Conservation (phyloP, 2,888 invertebrate species). For the Gastracanthus pulcherrimus region DNA sequence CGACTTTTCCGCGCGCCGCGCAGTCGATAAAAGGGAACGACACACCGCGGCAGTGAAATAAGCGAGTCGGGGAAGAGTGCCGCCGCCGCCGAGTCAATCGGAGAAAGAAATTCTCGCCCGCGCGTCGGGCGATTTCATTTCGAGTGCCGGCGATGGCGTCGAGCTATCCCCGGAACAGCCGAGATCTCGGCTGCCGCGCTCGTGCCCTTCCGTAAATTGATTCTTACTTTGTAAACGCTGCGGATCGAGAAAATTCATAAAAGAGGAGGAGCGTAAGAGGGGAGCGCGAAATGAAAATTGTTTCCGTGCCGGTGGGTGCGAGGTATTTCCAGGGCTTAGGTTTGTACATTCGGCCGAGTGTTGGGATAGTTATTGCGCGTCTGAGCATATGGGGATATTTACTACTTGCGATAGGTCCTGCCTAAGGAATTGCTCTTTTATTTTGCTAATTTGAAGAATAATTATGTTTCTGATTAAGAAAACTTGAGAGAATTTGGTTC, state of each 20-base stretch:
- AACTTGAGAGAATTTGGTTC: too few relatives aligned
- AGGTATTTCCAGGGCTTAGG: neutral
- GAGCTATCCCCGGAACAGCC: neutral
- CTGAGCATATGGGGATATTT: neutral
- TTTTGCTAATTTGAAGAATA: too few relatives aligned
- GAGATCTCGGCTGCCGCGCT: neutral
- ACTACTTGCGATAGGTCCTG: neutral
- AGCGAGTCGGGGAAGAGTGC: conserved; percentile 12
- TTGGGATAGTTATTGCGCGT: neutral
- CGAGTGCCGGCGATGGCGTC: neutral
- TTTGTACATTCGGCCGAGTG: too few relatives aligned
- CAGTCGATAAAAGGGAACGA: conserved; percentile 18
- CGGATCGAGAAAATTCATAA: too few relatives aligned
- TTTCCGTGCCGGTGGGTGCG: neutral
- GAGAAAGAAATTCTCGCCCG: conserved; percentile 26
- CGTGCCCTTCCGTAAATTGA: too few relatives aligned
- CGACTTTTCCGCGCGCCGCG: neutral
- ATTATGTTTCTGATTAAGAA: too few relatives aligned
- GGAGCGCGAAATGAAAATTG: neutral
- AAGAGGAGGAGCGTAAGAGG: too few relatives aligned
- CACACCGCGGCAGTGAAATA: neutral
- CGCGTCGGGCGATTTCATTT: conserved; percentile 14
- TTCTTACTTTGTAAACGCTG: neutral
- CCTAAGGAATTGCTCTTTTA: too few relatives aligned
- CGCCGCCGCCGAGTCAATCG: conserved; percentile 9